Evolutionary conservation across 1,140 invertebrate species (phyloP), one percentile per base, ranked within the genome.

Genomic region (Pectinophora gossypiella): DNA sequence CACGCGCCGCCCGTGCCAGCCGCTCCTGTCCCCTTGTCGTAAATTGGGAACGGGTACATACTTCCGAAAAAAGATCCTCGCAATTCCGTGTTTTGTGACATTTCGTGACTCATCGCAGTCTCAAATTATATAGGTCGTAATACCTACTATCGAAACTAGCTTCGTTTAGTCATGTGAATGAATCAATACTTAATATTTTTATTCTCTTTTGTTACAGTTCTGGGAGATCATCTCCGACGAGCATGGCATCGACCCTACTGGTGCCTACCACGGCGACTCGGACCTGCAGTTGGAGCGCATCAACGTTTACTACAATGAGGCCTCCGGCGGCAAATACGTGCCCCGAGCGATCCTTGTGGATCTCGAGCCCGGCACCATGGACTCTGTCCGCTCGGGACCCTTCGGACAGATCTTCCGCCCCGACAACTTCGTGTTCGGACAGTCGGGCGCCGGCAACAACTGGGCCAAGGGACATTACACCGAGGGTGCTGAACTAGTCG

Each of bases 181-280:
- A n/a, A n/a, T n/a, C n/a, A n/a, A n/a, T n/a, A 32, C 27, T 32
- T 32, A n/a, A 32, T n/a, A n/a, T 32, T 32, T 32, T 32, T 32
- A 13, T 4, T 93, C 40, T 22, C 23, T 62, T 55, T 81, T 64
- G 50, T 90, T 90, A 19, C 87, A 97, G 95, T 97, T 97, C 88
- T 97, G 96, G 96, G 95, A 97, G 89, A 95, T 97, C 36, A 96
- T 97, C 70, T 97, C 95, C 43, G 95, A 96, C 71, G 95, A 96
- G 79, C 95, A 97, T 82, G 95, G 95, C 56, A 96, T 97, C 74
- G 95, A 96, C 85, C 92, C 93, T 61, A 92, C 91, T 61, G 95
- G 95, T 55, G 91, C 92, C 68, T 96, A 96, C 85, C 90, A 92
- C 76, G 94, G 95, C 38, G 93, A 95, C 70, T 94, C 93, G 38